Percentiles rank a stretch among this genome's conserved stretches.
These are phyloP conservation scores for Acanthaster planci DNA, from an alignment of 35 echinoderm and acorn worm species.

Conservation along the genomic window DNA sequence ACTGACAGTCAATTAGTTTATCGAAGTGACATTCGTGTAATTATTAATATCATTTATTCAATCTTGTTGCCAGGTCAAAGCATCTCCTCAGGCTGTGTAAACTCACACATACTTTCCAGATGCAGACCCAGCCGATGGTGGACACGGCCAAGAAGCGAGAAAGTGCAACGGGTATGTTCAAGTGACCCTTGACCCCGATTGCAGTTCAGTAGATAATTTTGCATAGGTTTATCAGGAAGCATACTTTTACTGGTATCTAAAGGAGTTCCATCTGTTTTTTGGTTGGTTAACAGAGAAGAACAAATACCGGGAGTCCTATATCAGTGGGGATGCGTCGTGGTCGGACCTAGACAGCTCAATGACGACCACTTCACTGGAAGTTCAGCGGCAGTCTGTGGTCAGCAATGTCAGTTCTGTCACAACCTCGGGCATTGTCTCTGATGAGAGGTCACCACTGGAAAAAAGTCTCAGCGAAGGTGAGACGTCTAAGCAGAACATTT, in stretches of 20 bases:
- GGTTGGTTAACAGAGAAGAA: slow-evolving; percentile 68
- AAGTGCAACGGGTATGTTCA: slow-evolving; percentile 69
- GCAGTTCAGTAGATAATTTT: too few species aligned
- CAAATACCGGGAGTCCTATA: slow-evolving; percentile 91
- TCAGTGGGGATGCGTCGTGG: slow-evolving; percentile 94
- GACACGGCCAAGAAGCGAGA: slow-evolving; percentile 86
- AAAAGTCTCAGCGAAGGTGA: slow-evolving; percentile 90
- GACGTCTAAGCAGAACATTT: not conserved
- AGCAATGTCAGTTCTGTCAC: slow-evolving; percentile 82
- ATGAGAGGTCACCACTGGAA: slow-evolving; percentile 71
- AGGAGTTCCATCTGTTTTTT: too few species aligned
- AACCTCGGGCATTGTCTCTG: slow-evolving; percentile 83
- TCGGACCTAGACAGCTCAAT: slow-evolving; percentile 91
- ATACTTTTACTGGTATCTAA: too few species aligned
- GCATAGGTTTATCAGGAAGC: too few species aligned
- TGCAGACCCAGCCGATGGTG: slow-evolving; percentile 84
- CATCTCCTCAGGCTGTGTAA: slow-evolving; percentile 89
- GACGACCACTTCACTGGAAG: slow-evolving; percentile 79
- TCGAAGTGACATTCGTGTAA: too few species aligned
- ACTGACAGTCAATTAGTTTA: too few species aligned
- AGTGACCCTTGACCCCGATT: not conserved
- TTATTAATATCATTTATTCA: not conserved
- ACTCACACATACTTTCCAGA: slow-evolving; percentile 93
- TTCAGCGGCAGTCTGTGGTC: slow-evolving; percentile 83
- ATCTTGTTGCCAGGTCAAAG: slow-evolving; percentile 70